phyloP scores from a whole-genome alignment of 1,140 invertebrate genomes.

The Triops longicaudatus region DNA sequence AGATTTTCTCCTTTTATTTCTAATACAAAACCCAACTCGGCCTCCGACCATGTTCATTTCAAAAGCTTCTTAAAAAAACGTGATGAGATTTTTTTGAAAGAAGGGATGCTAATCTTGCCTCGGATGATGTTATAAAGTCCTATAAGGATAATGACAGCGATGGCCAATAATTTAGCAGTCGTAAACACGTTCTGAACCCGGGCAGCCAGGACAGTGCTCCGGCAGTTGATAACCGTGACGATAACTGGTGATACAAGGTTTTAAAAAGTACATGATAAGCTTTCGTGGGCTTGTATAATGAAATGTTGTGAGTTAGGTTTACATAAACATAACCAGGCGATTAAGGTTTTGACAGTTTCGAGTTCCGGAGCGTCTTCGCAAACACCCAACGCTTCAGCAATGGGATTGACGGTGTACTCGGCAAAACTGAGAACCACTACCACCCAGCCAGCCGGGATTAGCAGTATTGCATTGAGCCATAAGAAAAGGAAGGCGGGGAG shows the following conservation, averaged over 20 bases:
- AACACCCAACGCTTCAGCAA: constrained; percentile 51
- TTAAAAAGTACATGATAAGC: constrained; percentile 31
- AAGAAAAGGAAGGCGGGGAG: constrained; percentile 37
- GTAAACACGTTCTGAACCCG: constrained; percentile 53
- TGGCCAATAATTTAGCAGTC: constrained; percentile 49
- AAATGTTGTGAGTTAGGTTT: background rate
- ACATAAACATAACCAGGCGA: constrained; percentile 23
- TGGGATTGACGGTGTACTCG: constrained; percentile 82
- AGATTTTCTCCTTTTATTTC: background rate
- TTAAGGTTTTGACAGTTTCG: background rate
- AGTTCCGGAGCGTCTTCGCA: constrained; percentile 14
- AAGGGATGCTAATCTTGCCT: constrained; percentile 20
- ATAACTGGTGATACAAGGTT: constrained; percentile 43
- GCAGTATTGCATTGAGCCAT: constrained; percentile 38
- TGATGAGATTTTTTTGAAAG: background rate
- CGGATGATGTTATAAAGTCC: constrained; percentile 44
- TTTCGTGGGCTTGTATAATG: constrained; percentile 34
- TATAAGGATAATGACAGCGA: constrained; percentile 46
- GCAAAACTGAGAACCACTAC: constrained; percentile 29
- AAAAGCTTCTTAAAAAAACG: background rate
- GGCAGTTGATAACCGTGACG: constrained; percentile 51
- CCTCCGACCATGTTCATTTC: background rate
- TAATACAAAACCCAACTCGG: background rate
- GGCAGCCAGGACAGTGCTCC: constrained; percentile 49
- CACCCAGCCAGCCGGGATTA: constrained; percentile 37